A percentile compares a stretch with the other conserved stretches of the same genome.
phyloP scores from a whole-genome alignment of 2,888 invertebrate species.

The Acleris literana region DNA sequence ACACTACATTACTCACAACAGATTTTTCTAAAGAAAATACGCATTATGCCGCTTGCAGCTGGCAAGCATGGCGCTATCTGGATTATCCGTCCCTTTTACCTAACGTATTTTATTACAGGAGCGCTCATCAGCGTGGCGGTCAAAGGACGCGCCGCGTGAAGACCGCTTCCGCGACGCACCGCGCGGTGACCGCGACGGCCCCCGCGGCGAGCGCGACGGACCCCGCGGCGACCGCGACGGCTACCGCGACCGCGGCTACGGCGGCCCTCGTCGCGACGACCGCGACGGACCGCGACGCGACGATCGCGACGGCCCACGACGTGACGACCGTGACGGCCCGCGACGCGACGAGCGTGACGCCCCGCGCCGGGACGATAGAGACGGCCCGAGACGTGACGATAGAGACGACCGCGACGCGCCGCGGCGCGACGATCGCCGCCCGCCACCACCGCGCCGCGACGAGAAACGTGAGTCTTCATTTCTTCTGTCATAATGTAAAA shows the following conservation, averaged over 20 bases:
- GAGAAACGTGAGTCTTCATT: conserved; percentile 69
- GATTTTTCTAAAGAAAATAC: too few relatives aligned
- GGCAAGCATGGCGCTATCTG: too few relatives aligned
- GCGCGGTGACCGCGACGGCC: conserved; percentile 49
- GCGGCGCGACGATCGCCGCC: conserved; percentile 54
- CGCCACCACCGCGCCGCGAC: conserved; percentile 69
- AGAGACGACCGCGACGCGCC: conserved; percentile 46
- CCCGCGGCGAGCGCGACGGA: conserved; percentile 50
- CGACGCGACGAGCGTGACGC: conserved; percentile 45
- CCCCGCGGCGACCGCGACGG: conserved; percentile 50
- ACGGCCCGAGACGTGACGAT: conserved; percentile 42
- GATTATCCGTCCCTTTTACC: too few relatives aligned
- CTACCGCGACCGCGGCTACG: conserved; percentile 55
- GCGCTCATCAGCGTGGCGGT: conserved; percentile 70
- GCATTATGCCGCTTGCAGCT: too few relatives aligned
- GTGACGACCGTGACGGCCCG: conserved; percentile 45
- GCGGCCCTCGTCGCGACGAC: conserved; percentile 45
- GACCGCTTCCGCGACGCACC: conserved; percentile 37
- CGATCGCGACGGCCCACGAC: conserved; percentile 46
- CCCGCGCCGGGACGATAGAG: conserved; percentile 46
- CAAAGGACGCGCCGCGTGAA: conserved; percentile 58
- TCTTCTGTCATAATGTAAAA: too few relatives aligned
- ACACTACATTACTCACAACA: too few relatives aligned
- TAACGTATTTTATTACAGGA: conserved; percentile 52
- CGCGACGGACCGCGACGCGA: conserved; percentile 52